Base-by-base conservation (phyloP, 2,797 vertebrate genomes). In the Crocidura indochinensis region DNA sequence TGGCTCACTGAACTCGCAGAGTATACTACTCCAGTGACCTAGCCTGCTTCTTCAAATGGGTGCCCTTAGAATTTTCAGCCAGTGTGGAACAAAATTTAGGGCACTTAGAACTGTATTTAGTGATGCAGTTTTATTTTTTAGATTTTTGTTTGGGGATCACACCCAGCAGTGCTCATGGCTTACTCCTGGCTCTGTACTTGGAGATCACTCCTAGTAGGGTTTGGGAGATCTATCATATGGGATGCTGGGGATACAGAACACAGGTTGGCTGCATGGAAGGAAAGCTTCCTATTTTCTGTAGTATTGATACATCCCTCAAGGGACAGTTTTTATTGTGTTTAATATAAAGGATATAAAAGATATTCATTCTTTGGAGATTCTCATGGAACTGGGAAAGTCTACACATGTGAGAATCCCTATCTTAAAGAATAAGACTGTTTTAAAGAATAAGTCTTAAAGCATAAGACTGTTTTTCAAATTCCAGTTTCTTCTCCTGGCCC, bases 391-490 rank as follows among this genome's bases (percentile, higher is more conserved):
- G 26, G 73, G 65, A 6, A n/a, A 29, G 47, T 56, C 75, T 90
- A 74, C 51, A 53, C 31, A 22, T 29, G 6, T 2, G 14, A 74
- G 47, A 67, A 24, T 78, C 51, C 62, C 22, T 6, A 71, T 82
- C 60, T 56, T 22, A 78, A 80, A 26, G n/a, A 49, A 90, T 0
- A 56, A 67, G 47, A 69, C 51, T 64, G 31, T 68, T 76, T 93
- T 65, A 78, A 80, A 26, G n/a, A 49, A 90, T 0, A 56, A 67
- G 47, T 82, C 49, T 56, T 22, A 78, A 80, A 26, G n/a, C 44
- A 90, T 0, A 56, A 67, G 47, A 69, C 51, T 64, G 31, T 68
- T 76, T 93, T 65, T 47, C 46, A 83, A 84, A 79, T 80, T 92
- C 44, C 24, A 74, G 10, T 67, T 73, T 91, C 77, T 81, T 76